Percentiles rank a stretch among this genome's conserved stretches.
Conservation (phyloP, 2,797 vertebrate species). For the Balearica regulorum region DNA sequence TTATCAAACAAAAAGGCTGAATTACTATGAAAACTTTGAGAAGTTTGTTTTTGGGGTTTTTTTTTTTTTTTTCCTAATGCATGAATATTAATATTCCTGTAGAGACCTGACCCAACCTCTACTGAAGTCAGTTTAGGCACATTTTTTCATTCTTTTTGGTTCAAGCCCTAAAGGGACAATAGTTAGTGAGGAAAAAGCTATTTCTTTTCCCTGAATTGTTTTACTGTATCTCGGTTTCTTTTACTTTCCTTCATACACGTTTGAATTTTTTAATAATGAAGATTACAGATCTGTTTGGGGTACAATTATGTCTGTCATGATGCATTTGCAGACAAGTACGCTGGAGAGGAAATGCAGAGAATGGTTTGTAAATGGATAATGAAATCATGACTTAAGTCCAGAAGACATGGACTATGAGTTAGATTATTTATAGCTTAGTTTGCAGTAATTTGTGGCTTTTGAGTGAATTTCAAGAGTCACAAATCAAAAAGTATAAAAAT, state of each 20-base stretch:
- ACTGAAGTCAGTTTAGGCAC: background rate
- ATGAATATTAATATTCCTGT: background rate
- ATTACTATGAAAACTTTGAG: background rate
- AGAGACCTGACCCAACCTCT: background rate
- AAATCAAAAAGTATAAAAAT: background rate
- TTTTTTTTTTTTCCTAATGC: background rate
- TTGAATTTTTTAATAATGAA: background rate
- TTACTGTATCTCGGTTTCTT: background rate
- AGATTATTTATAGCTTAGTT: background rate
- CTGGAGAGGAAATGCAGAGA: background rate
- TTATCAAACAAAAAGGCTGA: background rate
- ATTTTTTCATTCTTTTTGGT: background rate
- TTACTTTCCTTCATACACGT: background rate
- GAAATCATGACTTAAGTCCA: background rate
- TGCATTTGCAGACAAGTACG: background rate
- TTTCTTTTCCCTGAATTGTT: background rate
- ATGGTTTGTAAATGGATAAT: background rate
- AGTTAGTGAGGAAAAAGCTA: background rate
- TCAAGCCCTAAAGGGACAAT: background rate
- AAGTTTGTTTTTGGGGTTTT: too few species aligned
- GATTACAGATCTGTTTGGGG: background rate
- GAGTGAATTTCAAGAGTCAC: background rate
- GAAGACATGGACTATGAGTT: background rate
- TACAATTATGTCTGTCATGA: background rate
- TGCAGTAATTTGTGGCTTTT: background rate